Conservation (phyloP, 2,113 vertebrate genomes). For the Lasiurus borealis region DNA sequence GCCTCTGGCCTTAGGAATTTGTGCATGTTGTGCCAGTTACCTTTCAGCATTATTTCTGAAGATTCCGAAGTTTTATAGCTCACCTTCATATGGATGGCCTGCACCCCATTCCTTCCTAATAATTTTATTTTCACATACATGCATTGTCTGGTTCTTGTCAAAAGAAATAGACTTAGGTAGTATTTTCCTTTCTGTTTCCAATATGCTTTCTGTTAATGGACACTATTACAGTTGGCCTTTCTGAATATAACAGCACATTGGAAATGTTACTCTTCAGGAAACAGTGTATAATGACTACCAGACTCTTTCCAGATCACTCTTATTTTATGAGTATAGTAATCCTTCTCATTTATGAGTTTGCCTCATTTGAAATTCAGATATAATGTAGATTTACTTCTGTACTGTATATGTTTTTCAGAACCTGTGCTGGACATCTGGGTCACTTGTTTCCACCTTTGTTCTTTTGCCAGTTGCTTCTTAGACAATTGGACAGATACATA, state of each 20-base stretch:
- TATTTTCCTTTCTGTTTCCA: constrained; percentile 62
- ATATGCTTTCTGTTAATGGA: constrained; percentile 64
- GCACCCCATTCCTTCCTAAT: background rate
- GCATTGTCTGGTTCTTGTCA: constrained; percentile 63
- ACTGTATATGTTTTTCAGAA: constrained; percentile 61
- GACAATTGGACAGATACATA: constrained; percentile 37
- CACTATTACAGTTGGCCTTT: constrained; percentile 55
- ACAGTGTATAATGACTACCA: constrained; percentile 64
- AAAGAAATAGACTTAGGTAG: constrained; percentile 63
- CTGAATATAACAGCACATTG: constrained; percentile 34
- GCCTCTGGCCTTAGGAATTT: background rate
- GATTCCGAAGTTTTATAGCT: constrained; percentile 41
- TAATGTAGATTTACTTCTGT: constrained; percentile 63
- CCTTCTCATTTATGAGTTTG: constrained; percentile 70
- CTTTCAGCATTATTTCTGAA: constrained; percentile 49
- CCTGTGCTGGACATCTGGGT: constrained; percentile 62
- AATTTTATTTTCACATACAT: constrained; percentile 68
- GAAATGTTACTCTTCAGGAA: constrained; percentile 59
- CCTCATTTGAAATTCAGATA: constrained; percentile 73
- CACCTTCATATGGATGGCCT: constrained; percentile 21
- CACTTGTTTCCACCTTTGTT: constrained; percentile 69
- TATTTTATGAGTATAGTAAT: constrained; percentile 64
- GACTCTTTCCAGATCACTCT: constrained; percentile 64
- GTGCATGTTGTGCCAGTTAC: background rate
- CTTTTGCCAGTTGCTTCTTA: constrained; percentile 69